Conservation (phyloP, 2,888 invertebrate genomes). For the Petrophora chlorosata region DNA sequence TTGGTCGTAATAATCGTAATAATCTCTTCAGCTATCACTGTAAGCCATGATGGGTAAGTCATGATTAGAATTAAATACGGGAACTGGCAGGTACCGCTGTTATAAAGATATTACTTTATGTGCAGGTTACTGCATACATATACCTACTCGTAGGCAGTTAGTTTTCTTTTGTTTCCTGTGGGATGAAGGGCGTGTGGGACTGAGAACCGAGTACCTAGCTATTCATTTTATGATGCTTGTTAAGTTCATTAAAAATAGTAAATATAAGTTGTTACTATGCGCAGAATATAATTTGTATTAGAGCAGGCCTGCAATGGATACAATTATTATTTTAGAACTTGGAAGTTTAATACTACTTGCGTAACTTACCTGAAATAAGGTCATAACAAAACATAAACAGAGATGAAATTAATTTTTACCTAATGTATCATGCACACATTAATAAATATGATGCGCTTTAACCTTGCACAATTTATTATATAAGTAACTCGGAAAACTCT, state of each 20-base stretch:
- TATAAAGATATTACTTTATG: conserved; percentile 6
- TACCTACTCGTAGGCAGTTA: background rate
- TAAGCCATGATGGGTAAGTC: background rate
- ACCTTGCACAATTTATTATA: too few species aligned
- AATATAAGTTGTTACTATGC: background rate
- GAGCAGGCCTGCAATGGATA: too few species aligned
- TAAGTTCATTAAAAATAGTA: conserved; percentile 2
- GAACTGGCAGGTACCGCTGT: conserved; percentile 5
- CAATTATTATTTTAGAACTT: too few species aligned
- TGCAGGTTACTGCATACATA: background rate
- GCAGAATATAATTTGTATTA: too few species aligned
- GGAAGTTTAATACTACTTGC: too few species aligned
- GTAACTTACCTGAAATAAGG: too few species aligned
- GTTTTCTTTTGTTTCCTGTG: conserved; percentile 13
- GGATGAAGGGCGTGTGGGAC: conserved; percentile 9
- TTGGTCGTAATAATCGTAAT: conserved; percentile 4
- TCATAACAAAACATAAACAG: too few species aligned
- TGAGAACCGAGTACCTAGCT: conserved; percentile 7
- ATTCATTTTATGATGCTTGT: conserved; percentile 10
- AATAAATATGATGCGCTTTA: too few species aligned
- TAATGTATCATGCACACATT: too few species aligned
- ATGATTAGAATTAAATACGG: conserved; percentile 11
- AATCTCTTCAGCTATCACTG: conserved; percentile 10
- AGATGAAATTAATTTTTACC: too few species aligned
- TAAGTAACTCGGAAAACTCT: too few species aligned